Base-by-base conservation (phyloP, 2,113 vertebrate species). In the Macquaria ambigua region DNA sequence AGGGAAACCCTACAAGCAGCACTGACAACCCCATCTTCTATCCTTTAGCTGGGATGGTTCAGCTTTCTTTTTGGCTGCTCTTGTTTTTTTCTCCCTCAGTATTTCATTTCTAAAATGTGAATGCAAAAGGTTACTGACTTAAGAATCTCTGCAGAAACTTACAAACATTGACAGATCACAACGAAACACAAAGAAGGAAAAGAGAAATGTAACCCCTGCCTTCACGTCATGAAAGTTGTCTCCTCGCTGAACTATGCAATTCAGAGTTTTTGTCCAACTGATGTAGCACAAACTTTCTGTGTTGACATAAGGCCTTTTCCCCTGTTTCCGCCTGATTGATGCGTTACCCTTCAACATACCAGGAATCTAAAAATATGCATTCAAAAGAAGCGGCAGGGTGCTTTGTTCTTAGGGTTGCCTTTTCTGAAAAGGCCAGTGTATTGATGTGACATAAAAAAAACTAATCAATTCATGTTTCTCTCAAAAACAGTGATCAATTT, bases 361-460 rank as follows among this genome's bases (percentile, higher is more conserved):
- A 46, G 11, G 3, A 78, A 76, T 52, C 15, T 39, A 55, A 78
- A 64, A 62, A 53, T 37, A 25, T 63, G 75, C 53, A 77, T 69
- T 69, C 16, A 53, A 67, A 87, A 64, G 58, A 46, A 66, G 43
- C 7, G 0, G 34, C 21, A n/a, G 62, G 37, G 2, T 9, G 41
- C 61, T 81, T 79, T 76, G 72, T 73, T 69, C 34, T 15, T 14
- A 25, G 4, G 56, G 25, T 53, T 71, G 37, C 71, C 39, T 82
- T 76, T 67, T 62, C 15, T 50, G 73, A 85, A 88, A 90, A 90
- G 64, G 46, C 41, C 82, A 72, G 37, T 4, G 31, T 52, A 89
- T 81, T 64, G 76, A 87, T 23, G 4, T 34, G 34, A 34, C 34
- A 34, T 62, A 43, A 6, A 77, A 52, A 68, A 50, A 53, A 73